Base-by-base conservation (phyloP, 2,888 invertebrate species). In the Nowickia ferox region DNA sequence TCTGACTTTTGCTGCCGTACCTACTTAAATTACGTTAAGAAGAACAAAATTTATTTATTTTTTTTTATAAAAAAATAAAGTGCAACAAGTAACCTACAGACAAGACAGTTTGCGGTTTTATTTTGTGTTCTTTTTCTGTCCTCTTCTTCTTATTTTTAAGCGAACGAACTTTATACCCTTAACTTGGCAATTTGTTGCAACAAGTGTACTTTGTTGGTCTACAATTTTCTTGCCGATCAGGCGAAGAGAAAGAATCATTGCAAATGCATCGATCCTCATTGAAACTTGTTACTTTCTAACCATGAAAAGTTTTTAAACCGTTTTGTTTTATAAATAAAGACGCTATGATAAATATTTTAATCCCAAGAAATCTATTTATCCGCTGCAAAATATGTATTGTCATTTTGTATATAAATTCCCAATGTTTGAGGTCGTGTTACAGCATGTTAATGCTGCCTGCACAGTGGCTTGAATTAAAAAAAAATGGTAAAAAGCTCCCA, bases 91-190 rank as follows among this genome's bases (percentile, higher is more conserved):
- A 74, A 69, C 61, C 72, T 63, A 76, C 76, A 81, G 80, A 84
- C 80, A 81, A 81, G 80, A 84, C 80, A 81, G 76, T 77, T 81
- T 84, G 84, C 38, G 84, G 84, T 84, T 84, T 80, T 84, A 55
- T 61, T 61, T 84, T 78, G 57, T 68, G 55, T 78, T 75, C 61
- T 68, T 75, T 53, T 76, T 75, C 63, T 44, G 42, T 38, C 38
- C 38, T 38, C 57, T 13, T 65, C 13, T 77, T 48, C 22, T 59
- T 57, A 48, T 65, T 53, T 53, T 61, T 30, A 63, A 65, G 63
- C 38, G 42, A 83, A 76, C 69, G 76, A 83, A 77, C 77, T 83
- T 51, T 77, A 57, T 69, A 61, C 44, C n/a, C 53, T 59, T 46
- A 74, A 61, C 19, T 59, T 51, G 30, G 44, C 42, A 22, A n/a